Conservation (phyloP, 2,797 vertebrate species). For the Tolypeutes matacus region DNA sequence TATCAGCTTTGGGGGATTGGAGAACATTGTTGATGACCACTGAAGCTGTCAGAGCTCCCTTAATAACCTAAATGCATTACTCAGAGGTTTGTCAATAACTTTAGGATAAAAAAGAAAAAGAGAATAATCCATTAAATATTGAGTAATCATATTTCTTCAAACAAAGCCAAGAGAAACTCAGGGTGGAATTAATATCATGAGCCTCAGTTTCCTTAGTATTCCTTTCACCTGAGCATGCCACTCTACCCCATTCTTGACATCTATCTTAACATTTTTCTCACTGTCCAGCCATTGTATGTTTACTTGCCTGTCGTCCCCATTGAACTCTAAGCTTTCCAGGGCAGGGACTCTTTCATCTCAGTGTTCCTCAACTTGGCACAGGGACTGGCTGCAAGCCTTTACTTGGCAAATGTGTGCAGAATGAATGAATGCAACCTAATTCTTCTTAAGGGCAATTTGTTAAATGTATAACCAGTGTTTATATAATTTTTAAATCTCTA, state of each 20-base stretch:
- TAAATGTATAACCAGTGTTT: constrained; percentile 7
- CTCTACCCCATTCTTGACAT: not conserved
- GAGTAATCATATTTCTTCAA: constrained; percentile 33
- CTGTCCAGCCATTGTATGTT: not conserved
- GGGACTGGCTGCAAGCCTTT: not conserved
- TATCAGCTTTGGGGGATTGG: not conserved
- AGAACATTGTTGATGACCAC: constrained; percentile 19
- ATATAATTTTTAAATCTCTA: constrained; percentile 9
- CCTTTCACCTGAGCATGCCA: not conserved
- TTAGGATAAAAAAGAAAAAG: constrained; percentile 4
- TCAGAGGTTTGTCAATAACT: constrained; percentile 32
- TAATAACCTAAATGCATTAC: constrained; percentile 40
- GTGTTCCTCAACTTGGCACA: not conserved
- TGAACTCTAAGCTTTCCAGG: not conserved
- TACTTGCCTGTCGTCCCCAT: not conserved
- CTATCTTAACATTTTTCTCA: not conserved
- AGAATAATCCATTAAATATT: constrained; percentile 34
- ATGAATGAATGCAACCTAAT: constrained; percentile 6
- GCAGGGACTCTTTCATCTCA: constrained; percentile 10
- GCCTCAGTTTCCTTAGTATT: not conserved
- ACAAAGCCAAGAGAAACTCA: constrained; percentile 33
- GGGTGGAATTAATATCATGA: not conserved
- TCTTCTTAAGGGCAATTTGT: constrained; percentile 50
- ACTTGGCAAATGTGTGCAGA: not conserved
- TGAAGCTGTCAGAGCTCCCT: constrained; percentile 4